Evolutionary conservation across 1,140 invertebrate genomes (phyloP), one percentile per base, ranked within the genome.

Genomic region (Calosoma granatense): DNA sequence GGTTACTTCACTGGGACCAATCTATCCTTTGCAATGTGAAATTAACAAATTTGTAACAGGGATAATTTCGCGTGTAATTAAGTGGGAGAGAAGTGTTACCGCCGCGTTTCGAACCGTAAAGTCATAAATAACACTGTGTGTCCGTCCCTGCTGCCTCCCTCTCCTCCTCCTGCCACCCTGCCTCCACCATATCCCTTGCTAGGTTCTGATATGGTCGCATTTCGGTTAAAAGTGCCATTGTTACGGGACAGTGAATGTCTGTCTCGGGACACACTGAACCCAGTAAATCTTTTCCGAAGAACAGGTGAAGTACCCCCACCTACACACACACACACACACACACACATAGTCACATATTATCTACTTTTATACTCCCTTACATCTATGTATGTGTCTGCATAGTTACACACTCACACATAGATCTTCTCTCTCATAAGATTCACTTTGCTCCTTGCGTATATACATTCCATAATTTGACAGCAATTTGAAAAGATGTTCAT

Each of bases 31-130:
- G 26, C 63, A 62, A 65, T 65, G 61, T 63, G 59, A 63, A 66
- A 64, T 63, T 63, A 64, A 66, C 65, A 64, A 66, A 66, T 65
- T 66, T 66, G 63, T 65, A 66, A 63, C 65, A 58, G 63, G 63
- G 65, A 66, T 66, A 66, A 66, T 66, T 66, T 64, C 64, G 65
- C 65, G 65, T 66, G 65, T 66, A 66, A 66, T 66, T 65, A 64
- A 65, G 63, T 63, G 61, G 55, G 63, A 60, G n/a, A n/a, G 61
- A 65, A 66, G 60, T 58, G 60, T 58, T 59, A 60, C 59, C 55
- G 59, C 60, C 57, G 61, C 63, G 61, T 64, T 66, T 60, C 60
- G 61, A 61, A 66, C 56, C 65, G 61, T 66, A 62, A 66, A 59
- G 62, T 57, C 63, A 62, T 66, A 66, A 66, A 66, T 66, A 11